A percentile compares a stretch with the other conserved stretches of the same genome.
Evolutionary conservation across 2,888 invertebrate genomes (phyloP).

Genomic region (Tridacna crocea): DNA sequence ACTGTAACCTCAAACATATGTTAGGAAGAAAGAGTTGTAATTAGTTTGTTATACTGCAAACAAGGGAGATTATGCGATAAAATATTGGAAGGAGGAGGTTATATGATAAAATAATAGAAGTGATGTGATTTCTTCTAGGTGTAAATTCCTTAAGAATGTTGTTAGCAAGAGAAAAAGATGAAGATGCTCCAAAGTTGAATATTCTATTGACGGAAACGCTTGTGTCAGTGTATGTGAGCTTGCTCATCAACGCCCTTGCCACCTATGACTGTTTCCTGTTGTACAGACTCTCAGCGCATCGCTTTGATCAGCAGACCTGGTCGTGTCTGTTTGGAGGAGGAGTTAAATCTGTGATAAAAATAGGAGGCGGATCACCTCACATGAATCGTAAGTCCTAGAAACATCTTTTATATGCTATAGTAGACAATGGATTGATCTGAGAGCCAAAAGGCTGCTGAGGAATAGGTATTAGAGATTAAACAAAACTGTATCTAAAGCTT

Average conservation of each 20-base stretch:
- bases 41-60: no score
- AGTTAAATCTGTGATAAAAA: constrained; percentile 82
- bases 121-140: constrained; percentile 85
- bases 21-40: no score
- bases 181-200: constrained; percentile 95
- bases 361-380: constrained; percentile 42
- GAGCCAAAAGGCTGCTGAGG: no score
- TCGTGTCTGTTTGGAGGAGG: constrained; percentile 84
- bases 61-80: no score
- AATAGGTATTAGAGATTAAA: no score
- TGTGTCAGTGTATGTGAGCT: constrained; percentile 95
- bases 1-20: no score
- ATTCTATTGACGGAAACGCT: constrained; percentile 97
- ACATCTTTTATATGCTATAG: not conserved
- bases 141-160: constrained; percentile 96
- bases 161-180: constrained; percentile 96
- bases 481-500: no score
- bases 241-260: constrained; percentile 95
- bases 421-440: no score
- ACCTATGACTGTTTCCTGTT: constrained; percentile 97
- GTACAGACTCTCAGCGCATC: constrained; percentile 90
- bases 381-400: constrained; percentile 31
- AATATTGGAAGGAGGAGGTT: no score
- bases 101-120: no score
- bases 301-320: constrained; percentile 91